A percentile compares a stretch with the other conserved stretches of the same genome.
phyloP scores from a whole-genome alignment of 2,113 vertebrate species.

The Orcinus orca region DNA sequence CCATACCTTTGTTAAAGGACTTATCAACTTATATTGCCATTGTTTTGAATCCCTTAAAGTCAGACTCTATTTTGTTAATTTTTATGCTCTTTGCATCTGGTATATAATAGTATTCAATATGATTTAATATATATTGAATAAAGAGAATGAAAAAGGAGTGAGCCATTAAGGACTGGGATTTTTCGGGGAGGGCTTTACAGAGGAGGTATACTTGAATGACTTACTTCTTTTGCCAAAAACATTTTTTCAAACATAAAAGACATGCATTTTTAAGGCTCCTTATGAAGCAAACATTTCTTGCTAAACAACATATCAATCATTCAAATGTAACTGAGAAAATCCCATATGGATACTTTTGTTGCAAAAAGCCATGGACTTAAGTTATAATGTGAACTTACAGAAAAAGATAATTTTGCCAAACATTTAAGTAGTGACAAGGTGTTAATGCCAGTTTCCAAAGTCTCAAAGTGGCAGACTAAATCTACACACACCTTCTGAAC shows the following conservation, averaged over 20 bases:
- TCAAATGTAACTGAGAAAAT: conserved; percentile 19
- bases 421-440: neutral
- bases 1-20: neutral
- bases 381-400: neutral
- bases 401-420: conserved; percentile 29
- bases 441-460: neutral
- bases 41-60: neutral
- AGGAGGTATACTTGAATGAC: neutral
- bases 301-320: conserved; percentile 30
- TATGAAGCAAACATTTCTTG: conserved; percentile 16
- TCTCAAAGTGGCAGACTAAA: neutral
- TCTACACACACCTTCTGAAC: neutral
- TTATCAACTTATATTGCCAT: neutral
- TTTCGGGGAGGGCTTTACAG: neutral
- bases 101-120: neutral
- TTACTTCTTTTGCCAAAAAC: neutral
- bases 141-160: neutral
- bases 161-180: neutral
- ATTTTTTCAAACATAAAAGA: conserved; percentile 11
- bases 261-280: neutral
- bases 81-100: neutral
- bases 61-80: neutral
- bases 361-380: conserved; percentile 9
- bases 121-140: neutral
- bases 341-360: conserved; percentile 19